phyloP scores from a whole-genome alignment of 2,113 vertebrate genomes.

The Caracal caracal region DNA sequence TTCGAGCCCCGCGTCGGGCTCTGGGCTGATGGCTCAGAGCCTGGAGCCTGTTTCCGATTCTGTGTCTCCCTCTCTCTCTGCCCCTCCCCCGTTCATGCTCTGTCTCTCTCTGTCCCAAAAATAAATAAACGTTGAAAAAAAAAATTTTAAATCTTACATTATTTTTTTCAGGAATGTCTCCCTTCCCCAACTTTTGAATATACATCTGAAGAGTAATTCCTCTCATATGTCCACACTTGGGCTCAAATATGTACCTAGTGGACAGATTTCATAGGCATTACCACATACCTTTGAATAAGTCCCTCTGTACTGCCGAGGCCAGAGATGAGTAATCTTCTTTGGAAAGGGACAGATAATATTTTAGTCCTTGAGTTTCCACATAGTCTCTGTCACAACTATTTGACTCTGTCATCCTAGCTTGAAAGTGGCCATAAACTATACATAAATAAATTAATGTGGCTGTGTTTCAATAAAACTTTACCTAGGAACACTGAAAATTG shows the following conservation, averaged over 20 bases:
- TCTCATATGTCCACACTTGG: not conserved
- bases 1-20: no score
- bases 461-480: constrained; percentile 32
- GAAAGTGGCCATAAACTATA: not conserved
- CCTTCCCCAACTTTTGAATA: not conserved
- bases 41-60: no score
- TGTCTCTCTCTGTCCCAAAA: no score
- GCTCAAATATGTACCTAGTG: not conserved
- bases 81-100: no score
- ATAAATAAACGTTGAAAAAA: no score
- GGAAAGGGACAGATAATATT: not conserved
- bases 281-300: not conserved
- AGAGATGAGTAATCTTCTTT: not conserved
- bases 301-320: not conserved
- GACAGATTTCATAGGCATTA: not conserved
- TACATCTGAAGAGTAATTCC: constrained; percentile 9
- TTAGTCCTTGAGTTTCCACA: not conserved
- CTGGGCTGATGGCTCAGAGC: no score
- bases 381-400: not conserved
- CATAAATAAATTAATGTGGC: not conserved
- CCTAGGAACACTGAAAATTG: not conserved
- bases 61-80: no score
- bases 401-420: not conserved
- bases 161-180: constrained; percentile 21
- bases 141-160: constrained; percentile 42